Evolutionary conservation across 2,113 vertebrate genomes (phyloP).

Genomic region (Eolophus roseicapilla): DNA sequence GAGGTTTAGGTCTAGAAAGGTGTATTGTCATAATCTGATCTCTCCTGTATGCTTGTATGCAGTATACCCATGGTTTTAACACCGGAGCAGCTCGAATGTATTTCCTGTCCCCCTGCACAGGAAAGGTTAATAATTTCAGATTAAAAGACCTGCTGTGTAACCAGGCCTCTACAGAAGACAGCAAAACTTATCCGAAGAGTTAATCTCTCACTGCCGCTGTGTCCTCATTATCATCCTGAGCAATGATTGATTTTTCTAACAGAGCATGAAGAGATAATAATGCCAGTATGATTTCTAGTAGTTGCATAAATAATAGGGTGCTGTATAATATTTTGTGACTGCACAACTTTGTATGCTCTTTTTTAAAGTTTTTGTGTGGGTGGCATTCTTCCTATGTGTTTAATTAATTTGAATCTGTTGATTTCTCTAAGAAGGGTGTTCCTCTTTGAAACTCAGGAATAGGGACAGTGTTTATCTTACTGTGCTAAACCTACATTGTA

Average conservation of each 20-base stretch:
- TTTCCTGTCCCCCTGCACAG: neutral
- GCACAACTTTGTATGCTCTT: neutral
- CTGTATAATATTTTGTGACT: neutral
- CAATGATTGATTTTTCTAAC: neutral
- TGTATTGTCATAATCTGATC: neutral
- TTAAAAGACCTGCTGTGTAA: neutral
- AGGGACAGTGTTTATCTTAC: neutral
- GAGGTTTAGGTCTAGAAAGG: neutral
- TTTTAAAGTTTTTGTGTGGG: neutral
- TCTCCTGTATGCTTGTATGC: neutral
- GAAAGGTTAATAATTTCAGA: neutral
- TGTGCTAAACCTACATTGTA: neutral
- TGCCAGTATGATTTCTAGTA: neutral
- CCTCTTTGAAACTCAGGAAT: neutral
- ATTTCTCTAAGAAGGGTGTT: neutral
- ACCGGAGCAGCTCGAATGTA: neutral
- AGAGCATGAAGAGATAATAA: neutral
- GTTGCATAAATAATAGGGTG: neutral
- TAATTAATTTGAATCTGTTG: neutral
- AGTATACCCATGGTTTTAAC: neutral
- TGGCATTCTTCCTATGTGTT: neutral
- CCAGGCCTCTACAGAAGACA: neutral
- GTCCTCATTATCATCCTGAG: neutral
- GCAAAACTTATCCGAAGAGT: neutral
- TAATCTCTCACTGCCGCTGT: neutral